Evolutionary conservation across 2,797 vertebrate species (phyloP), one percentile per base, ranked within the genome.

Genomic region (Bovichtus variegatus): DNA sequence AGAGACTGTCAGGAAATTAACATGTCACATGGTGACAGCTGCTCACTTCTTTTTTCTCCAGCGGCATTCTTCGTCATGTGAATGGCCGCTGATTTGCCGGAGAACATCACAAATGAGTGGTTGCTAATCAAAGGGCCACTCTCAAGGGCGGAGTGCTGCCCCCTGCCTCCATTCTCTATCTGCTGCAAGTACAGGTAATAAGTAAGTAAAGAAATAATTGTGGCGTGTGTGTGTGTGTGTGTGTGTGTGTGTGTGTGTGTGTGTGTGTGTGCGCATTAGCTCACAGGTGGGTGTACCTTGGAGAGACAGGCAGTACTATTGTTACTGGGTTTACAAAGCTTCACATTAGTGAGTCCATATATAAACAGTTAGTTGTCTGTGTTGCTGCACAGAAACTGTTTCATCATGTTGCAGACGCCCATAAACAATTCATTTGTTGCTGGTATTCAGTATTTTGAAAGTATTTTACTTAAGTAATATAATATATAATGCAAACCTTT

Each of bases 1-100:
- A 91, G 95, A 96, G 96, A 96, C 97, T 98, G 98, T 99, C 97
- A 97, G 97, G 96, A 98, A 99, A 99, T 99, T 99, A 99, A 98
- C 97, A 99, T 97, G 98, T 99, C 98, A 99, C 96, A 97, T 94
- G 87, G 94, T 98, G 98, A 99, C 97, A 98, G 97, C 97, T 98
- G 97, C 97, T 98, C 96, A 97, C 97, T 98, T 98, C 97, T 98
- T 98, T 97, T 96, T 91, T 34, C 34, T 34, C 31, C 70, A 18
- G 69, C 74, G 84, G 94, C 95, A 93, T 96, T 96, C 97, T 97
- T 96, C 96, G 95, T 97, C 96, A 96, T 96, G 94, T 96, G 97
- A 97, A 96, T 97, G 96, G 96, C 95, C 88, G 92, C 96, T 97
- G 97, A 97, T 98, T 98, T 97, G 95, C 97, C 93, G 83, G 94